phyloP scores from a whole-genome alignment of 2,797 vertebrate genomes.

The Esox lucius region DNA sequence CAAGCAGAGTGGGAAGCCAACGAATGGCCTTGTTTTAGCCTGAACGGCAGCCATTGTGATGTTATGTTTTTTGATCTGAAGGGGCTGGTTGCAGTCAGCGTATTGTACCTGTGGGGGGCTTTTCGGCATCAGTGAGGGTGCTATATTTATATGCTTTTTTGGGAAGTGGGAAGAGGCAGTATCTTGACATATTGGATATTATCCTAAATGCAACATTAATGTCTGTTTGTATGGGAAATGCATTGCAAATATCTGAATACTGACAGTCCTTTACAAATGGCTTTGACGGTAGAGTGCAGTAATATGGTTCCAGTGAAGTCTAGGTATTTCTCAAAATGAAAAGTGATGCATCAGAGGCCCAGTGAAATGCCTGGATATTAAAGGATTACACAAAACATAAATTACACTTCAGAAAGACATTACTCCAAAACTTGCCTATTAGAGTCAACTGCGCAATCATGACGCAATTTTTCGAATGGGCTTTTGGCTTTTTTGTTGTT shows the following conservation, averaged over 20 bases:
- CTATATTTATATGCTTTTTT: constrained; percentile 60
- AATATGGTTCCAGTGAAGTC: not conserved
- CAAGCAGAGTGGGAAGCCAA: constrained; percentile 63
- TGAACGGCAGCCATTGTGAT: constrained; percentile 54
- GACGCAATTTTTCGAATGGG: not conserved
- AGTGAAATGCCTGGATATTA: not conserved
- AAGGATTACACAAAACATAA: not conserved
- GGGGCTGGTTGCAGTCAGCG: constrained; percentile 28
- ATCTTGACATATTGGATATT: constrained; percentile 29
- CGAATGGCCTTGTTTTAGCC: constrained; percentile 61
- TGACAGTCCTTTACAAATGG: not conserved
- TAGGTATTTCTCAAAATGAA: not conserved
- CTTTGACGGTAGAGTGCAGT: not conserved
- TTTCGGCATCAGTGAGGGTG: constrained; percentile 44
- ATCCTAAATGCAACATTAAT: constrained; percentile 43
- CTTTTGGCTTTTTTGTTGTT: not conserved
- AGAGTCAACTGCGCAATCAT: not conserved
- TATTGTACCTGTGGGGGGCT: constrained; percentile 49
- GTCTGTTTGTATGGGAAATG: constrained; percentile 27
- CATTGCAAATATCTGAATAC: not conserved
- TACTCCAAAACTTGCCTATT: not conserved
- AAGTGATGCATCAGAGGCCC: not conserved
- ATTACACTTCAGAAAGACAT: not conserved
- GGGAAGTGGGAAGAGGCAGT: constrained; percentile 39
- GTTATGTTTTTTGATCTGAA: constrained; percentile 55